Evolutionary conservation across 2,888 invertebrate species (phyloP), one percentile per base, ranked within the genome.

Genomic region (Cheilosia scutellata): DNA sequence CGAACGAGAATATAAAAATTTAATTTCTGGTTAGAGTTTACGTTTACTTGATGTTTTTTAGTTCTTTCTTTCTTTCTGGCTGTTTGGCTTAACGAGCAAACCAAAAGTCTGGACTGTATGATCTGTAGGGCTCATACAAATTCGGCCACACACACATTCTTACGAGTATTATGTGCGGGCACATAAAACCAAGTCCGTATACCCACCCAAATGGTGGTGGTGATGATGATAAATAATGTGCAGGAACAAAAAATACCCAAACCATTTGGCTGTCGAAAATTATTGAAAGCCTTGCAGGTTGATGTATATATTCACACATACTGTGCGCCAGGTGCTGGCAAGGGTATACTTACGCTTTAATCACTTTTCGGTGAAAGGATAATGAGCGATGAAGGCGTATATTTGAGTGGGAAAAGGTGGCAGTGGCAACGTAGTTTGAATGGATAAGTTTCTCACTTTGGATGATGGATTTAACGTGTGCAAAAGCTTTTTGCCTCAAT

Each of bases 291-390:
- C 42, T 72, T 65, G 40, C 31, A 44, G 65, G 42, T 72, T 57
- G 57, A 72, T 58, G 65, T 66, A 16, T 27, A 66, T 37, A 25
- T 55, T 62, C 44, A n/a, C 55, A 62, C 37, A 78, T 62, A 70
- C 29, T 72, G 44, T 37, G 51, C 58, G 37, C 60, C 72, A 79
- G 79, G 79, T 79, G 72, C 51, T 13, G 16, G 58, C 16, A 47
- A 20, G 51, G 16, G 33, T 42, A 60, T 40, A 53, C 72, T 79
- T 79, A 27, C 16, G 37, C 25, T 79, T 79, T 72, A 79, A 79
- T 79, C 79, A 79, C 65, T 72, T 74, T 66, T 60, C 72, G 62
- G 62, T 66, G 72, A 74, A 72, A 78, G 72, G 66, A 79, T 79
- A 79, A 79, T 79, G 60, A 79, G 29, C 74, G 51, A 60, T 79